These are phyloP conservation scores for Panorpa germanica DNA, from an alignment of 2,888 invertebrate species.

Conservation along the genomic window DNA sequence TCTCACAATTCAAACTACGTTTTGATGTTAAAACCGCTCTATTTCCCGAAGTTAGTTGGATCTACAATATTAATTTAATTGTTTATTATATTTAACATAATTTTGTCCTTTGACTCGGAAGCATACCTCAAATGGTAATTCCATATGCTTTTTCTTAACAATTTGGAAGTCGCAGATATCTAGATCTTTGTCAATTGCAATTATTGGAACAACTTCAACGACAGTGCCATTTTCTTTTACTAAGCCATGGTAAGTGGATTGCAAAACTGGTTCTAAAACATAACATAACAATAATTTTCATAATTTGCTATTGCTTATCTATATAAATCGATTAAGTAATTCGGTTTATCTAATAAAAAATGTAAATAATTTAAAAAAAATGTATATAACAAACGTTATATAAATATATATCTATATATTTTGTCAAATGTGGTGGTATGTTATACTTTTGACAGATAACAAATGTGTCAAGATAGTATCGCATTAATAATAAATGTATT, in stretches of 20 bases:
- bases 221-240: slow-evolving; percentile 84
- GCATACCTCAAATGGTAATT: slow-evolving; percentile 74
- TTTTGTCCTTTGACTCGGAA: slow-evolving; percentile 1
- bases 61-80: not conserved
- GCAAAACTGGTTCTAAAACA: slow-evolving; percentile 29
- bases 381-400: no score
- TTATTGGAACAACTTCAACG: slow-evolving; percentile 84
- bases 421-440: no score
- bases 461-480: no score
- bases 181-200: slow-evolving; percentile 54
- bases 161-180: slow-evolving; percentile 78
- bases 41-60: no score
- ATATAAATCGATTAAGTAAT: no score
- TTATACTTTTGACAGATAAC: no score
- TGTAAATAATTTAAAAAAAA: no score
- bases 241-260: slow-evolving; percentile 81
- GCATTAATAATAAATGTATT: no score
- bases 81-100: not conserved
- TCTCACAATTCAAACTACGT: slow-evolving; percentile 79
- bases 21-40: slow-evolving; percentile 62
- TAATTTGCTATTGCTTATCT: no score
- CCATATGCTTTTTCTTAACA: slow-evolving; percentile 81
- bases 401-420: no score
- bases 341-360: no score
- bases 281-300: slow-evolving; percentile 8